These are phyloP conservation scores for Orientallactaga sibirica DNA, from an alignment of 2,797 vertebrate genomes.

Conservation along the genomic window DNA sequence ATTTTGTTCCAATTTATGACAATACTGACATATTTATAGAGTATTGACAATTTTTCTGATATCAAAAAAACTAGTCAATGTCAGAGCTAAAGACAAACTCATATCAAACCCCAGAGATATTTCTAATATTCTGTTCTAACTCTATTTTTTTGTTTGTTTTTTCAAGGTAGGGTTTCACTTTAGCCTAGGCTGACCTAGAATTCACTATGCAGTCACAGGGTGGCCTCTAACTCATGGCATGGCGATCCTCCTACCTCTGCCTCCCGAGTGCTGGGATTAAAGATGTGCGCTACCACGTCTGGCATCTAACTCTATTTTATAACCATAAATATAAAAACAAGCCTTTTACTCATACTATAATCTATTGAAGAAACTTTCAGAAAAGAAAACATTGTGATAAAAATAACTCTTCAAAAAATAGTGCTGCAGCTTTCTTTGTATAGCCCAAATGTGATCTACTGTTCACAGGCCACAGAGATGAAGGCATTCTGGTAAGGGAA, in stretches of 20 bases:
- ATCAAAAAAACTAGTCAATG: not conserved
- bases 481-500: not conserved
- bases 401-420: constrained; percentile 12
- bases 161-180: too few species aligned
- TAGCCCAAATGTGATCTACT: not conserved
- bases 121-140: not conserved
- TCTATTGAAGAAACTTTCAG: not conserved
- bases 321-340: constrained; percentile 32
- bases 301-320: not conserved
- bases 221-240: too few species aligned
- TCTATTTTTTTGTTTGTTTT: too few species aligned
- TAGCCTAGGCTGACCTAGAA: too few species aligned
- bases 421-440: not conserved
- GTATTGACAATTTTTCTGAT: not conserved
- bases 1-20: not conserved
- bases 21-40: not conserved
- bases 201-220: too few species aligned
- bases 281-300: too few species aligned
- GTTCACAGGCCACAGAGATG: not conserved
- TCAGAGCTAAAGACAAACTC: constrained; percentile 24
- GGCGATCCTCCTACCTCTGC: too few species aligned
- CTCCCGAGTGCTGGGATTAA: too few species aligned
- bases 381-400: constrained; percentile 18
- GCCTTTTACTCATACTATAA: not conserved
- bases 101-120: not conserved